These are phyloP conservation scores for Coccyzus lansbergi DNA, from an alignment of 2,797 vertebrate genomes.

Conservation along the genomic window DNA sequence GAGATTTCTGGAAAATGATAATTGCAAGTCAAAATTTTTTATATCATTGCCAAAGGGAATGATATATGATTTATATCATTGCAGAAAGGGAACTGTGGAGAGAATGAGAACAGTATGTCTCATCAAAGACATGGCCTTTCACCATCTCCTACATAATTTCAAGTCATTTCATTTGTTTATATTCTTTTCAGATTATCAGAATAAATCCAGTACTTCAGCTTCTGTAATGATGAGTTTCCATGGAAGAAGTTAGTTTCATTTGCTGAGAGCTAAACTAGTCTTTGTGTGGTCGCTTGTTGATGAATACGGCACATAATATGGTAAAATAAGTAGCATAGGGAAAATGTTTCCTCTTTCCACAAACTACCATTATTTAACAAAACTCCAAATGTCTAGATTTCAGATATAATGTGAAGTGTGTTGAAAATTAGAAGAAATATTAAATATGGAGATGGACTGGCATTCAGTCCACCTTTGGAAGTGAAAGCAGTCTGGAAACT, in stretches of 20 bases:
- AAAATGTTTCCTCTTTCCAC: neutral
- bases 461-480: neutral
- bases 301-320: neutral
- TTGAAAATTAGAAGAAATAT: neutral
- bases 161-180: rapidly evolving
- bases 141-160: neutral
- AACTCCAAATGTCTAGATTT: neutral
- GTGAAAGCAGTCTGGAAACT: neutral
- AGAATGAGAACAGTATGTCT: neutral
- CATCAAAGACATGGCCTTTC: neutral
- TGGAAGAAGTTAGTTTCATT: neutral
- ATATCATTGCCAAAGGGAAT: neutral
- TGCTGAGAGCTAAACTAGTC: neutral
- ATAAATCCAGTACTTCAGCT: neutral
- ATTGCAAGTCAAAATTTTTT: neutral
- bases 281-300: neutral
- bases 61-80: neutral
- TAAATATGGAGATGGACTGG: neutral
- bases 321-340: neutral
- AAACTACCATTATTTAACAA: neutral
- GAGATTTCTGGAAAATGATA: neutral
- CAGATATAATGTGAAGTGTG: neutral
- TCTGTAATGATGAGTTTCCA: neutral
- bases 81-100: neutral
- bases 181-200: neutral